Evolutionary conservation across 1,140 invertebrate genomes (phyloP), one percentile per base, ranked within the genome.

Genomic region (Agrypnia vestita): DNA sequence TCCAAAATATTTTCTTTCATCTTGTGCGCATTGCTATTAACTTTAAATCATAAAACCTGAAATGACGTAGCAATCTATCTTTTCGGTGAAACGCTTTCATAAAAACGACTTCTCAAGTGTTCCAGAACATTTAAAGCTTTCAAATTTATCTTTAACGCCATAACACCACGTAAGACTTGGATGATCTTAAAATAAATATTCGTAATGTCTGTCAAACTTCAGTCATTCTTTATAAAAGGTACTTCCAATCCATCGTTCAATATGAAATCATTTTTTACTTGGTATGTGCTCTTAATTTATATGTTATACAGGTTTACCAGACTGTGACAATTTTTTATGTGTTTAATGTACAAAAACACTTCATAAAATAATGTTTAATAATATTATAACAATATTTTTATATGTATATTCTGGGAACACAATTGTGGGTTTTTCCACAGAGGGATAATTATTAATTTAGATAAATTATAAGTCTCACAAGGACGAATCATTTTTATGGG

Each of bases 131-230:
- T 21, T 25, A 1, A 43, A 25, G 61, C 59, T 62, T 62, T 10
- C 59, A 62, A 35, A 64, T 72, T 56, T 59, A 17, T 71, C 56
- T 64, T 78, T 72, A 71, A 78, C 77, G 72, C 67, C 25, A 56
- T 72, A 78, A 72, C 77, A 71, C 62, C 21, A 19, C 7, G 35
- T 51, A 35, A 35, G 25, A 35, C 25, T 1, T 53, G 15, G 0
- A 10, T 51, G 19, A 43, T 51, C 62, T 17, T 25, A 56, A 78
- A 78, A 51, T 64, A 78, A 59, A 56, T 46, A 43, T 46, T 74
- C 53, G 25, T 73, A 53, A 53, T 53, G 47, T 49, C 59, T 17
- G 62, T n/a, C 25, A 6, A 46, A 49, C n/a, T 35, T 35, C 1
- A 35, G 25, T 35, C 25, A 43, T 21, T 51, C 49, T 13, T 51